These are phyloP conservation scores for Esox lucius DNA, from an alignment of 2,797 vertebrate species.

Conservation along the genomic window DNA sequence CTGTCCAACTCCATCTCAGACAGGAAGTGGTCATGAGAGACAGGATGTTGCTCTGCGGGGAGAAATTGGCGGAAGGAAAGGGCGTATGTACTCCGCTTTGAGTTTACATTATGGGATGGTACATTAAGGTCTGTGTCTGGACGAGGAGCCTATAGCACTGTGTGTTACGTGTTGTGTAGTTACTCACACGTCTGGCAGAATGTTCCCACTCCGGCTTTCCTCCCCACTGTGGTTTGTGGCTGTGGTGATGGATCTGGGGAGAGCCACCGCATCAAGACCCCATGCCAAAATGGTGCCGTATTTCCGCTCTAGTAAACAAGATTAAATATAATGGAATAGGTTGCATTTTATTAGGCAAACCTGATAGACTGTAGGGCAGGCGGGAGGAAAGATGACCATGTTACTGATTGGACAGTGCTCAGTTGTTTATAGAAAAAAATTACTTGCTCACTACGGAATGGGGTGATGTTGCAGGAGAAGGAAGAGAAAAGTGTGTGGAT, in stretches of 20 bases:
- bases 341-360: neutral
- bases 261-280: neutral
- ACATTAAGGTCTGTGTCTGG: neutral
- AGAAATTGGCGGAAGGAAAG: slow-evolving; percentile 56
- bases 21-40: slow-evolving; percentile 44
- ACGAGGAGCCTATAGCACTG: neutral
- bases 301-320: neutral
- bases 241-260: neutral
- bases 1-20: neutral
- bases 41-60: slow-evolving; percentile 52
- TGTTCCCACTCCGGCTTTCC: no score
- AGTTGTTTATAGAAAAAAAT: no score
- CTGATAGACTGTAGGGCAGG: neutral
- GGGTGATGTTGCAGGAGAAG: no score
- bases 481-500: no score
- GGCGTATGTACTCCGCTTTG: slow-evolving; percentile 42
- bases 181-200: no score
- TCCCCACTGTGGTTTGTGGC: neutral
- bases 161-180: neutral
- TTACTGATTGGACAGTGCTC: no score
- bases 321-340: neutral
- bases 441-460: no score
- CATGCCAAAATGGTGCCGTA: neutral
- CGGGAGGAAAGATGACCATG: no score
- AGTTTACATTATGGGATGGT: slow-evolving; percentile 12